A percentile compares a stretch with the other conserved stretches of the same genome.
Conservation (phyloP, 1,140 invertebrate genomes). For the Phymastichus coffea region DNA sequence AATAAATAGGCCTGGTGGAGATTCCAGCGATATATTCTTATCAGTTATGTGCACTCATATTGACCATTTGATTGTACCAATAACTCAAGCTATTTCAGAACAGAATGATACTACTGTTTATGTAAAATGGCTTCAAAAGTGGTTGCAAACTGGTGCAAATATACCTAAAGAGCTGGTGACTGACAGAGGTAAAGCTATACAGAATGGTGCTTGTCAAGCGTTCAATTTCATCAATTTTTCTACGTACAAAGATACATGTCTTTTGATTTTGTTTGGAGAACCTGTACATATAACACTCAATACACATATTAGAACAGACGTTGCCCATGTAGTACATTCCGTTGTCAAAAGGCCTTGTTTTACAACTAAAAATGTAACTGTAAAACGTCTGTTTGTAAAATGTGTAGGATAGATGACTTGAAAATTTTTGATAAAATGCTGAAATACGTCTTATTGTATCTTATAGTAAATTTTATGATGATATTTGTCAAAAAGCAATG, state of each 20-base stretch:
- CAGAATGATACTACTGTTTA: neutral
- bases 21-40: neutral
- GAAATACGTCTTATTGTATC: neutral
- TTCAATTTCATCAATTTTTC: neutral
- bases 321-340: neutral
- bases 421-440: neutral
- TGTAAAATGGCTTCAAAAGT: neutral
- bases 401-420: neutral
- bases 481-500: neutral
- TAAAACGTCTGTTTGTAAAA: too few species aligned
- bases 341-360: neutral
- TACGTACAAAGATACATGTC: neutral
- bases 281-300: neutral
- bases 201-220: neutral
- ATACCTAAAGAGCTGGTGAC: neutral
- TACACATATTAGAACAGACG: neutral
- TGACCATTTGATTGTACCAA: neutral
- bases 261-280: neutral
- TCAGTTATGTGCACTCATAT: neutral
- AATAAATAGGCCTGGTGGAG: neutral
- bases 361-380: neutral
- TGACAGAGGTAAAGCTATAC: neutral
- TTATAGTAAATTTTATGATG: neutral
- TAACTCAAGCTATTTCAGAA: neutral
- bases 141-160: neutral